A percentile compares a stretch with the other conserved stretches of the same genome.
phyloP scores from a whole-genome alignment of 2,888 invertebrate genomes.

The Isotomurus palustris region DNA sequence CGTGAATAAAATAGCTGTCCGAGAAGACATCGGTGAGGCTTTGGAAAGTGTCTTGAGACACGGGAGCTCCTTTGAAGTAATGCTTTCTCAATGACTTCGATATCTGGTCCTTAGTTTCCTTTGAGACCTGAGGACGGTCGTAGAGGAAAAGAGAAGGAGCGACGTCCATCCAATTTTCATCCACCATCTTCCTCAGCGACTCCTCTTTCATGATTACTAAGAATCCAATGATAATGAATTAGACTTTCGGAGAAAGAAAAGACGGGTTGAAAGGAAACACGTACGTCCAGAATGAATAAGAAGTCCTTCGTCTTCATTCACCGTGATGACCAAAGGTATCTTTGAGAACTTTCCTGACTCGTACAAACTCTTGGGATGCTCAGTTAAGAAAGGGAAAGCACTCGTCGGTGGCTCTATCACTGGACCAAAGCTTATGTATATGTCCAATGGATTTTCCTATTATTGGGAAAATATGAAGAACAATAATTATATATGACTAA shows the following conservation, averaged over 20 bases:
- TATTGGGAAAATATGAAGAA: not conserved
- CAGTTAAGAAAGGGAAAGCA: slow-evolving; percentile 16
- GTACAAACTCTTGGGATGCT: slow-evolving; percentile 6
- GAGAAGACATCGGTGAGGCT: slow-evolving; percentile 28
- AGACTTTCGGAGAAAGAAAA: not conserved
- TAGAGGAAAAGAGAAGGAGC: slow-evolving; percentile 10
- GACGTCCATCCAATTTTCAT: slow-evolving; percentile 18
- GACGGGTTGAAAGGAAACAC: not conserved
- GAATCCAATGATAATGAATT: not conserved
- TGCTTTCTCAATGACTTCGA: slow-evolving; percentile 11
- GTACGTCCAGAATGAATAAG: slow-evolving; percentile 18
- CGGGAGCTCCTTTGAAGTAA: slow-evolving; percentile 16
- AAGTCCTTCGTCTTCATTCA: slow-evolving; percentile 22
- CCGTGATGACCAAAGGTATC: slow-evolving; percentile 20
- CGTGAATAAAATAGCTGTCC: slow-evolving; percentile 21
- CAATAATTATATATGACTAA: no score
- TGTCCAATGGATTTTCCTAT: slow-evolving; percentile 7
- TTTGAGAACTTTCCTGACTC: slow-evolving; percentile 16
- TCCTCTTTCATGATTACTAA: slow-evolving; percentile 14
- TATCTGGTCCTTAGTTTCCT: slow-evolving; percentile 8
- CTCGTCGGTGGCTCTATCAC: slow-evolving; percentile 2
- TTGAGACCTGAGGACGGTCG: not conserved
- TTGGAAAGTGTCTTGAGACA: slow-evolving; percentile 18
- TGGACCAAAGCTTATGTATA: slow-evolving; percentile 13
- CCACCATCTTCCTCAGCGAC: slow-evolving; percentile 8